A percentile compares a stretch with the other conserved stretches of the same genome.
Evolutionary conservation across 2,888 invertebrate species (phyloP).

Genomic region (Mythimna vitellina): DNA sequence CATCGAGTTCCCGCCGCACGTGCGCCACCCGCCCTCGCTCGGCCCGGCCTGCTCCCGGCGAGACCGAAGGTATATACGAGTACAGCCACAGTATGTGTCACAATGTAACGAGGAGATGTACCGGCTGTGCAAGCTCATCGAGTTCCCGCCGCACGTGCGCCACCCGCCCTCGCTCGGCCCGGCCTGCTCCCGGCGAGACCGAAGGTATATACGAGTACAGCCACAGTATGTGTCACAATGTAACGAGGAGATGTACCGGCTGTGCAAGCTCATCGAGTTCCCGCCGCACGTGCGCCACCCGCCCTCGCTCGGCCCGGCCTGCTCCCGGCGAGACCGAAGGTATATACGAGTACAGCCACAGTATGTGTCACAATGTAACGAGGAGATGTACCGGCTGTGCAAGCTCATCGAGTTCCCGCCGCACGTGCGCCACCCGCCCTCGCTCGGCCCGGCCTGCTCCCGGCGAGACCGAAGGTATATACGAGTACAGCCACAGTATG

Average conservation of each 20-base stretch:
- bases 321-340: slow-evolving; percentile 78
- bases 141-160: slow-evolving; percentile 92
- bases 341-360: slow-evolving; percentile 37
- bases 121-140: slow-evolving; percentile 88
- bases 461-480: slow-evolving; percentile 78
- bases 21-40: slow-evolving; percentile 84
- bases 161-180: slow-evolving; percentile 83
- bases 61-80: slow-evolving; percentile 74
- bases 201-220: slow-evolving; percentile 67
- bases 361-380: slow-evolving; percentile 95
- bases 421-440: slow-evolving; percentile 85
- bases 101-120: slow-evolving; percentile 97
- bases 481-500: too few species aligned
- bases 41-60: slow-evolving; percentile 79
- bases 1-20: slow-evolving; percentile 93
- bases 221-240: slow-evolving; percentile 91
- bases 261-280: slow-evolving; percentile 92
- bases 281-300: slow-evolving; percentile 89
- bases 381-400: slow-evolving; percentile 90
- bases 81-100: slow-evolving; percentile 69
- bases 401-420: slow-evolving; percentile 93
- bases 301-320: slow-evolving; percentile 82
- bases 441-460: slow-evolving; percentile 80
- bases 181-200: slow-evolving; percentile 78
- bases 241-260: slow-evolving; percentile 93